Evolutionary conservation across 2,888 invertebrate genomes (phyloP).

Genomic region (Apodemia mormo): DNA sequence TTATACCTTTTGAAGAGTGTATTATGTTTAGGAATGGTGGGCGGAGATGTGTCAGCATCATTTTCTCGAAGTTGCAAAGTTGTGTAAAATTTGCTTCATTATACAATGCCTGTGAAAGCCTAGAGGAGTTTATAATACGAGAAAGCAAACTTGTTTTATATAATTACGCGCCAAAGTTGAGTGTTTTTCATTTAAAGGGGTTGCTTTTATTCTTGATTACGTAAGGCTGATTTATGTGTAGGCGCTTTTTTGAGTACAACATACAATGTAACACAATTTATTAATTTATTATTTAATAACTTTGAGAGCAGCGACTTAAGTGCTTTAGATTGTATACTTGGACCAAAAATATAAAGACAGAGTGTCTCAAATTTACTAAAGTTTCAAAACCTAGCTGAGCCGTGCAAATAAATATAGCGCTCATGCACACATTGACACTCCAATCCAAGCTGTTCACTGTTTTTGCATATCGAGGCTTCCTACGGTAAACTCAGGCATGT

Average conservation of each 20-base stretch:
- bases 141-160: constrained; percentile 16
- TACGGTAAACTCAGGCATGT: too few relatives aligned
- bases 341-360: too few relatives aligned
- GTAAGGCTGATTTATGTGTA: background rate
- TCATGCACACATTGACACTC: too few relatives aligned
- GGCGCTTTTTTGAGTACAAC: background rate
- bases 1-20: constrained; percentile 29
- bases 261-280: background rate
- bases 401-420: too few relatives aligned
- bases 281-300: background rate
- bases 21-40: constrained; percentile 13
- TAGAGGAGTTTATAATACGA: constrained; percentile 1
- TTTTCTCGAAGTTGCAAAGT: constrained; percentile 14
- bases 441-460: too few relatives aligned
- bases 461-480: too few relatives aligned
- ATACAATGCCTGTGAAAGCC: constrained; percentile 9
- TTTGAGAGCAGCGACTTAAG: too few relatives aligned
- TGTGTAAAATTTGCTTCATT: constrained; percentile 15
- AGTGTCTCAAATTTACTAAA: too few relatives aligned
- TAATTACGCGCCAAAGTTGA: background rate
- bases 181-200: background rate
- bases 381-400: too few relatives aligned
- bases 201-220: constrained; percentile 3
- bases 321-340: too few relatives aligned
- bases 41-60: constrained; percentile 21